Base-by-base conservation (phyloP, 2,888 invertebrate genomes). In the Margaritifera margaritifera region DNA sequence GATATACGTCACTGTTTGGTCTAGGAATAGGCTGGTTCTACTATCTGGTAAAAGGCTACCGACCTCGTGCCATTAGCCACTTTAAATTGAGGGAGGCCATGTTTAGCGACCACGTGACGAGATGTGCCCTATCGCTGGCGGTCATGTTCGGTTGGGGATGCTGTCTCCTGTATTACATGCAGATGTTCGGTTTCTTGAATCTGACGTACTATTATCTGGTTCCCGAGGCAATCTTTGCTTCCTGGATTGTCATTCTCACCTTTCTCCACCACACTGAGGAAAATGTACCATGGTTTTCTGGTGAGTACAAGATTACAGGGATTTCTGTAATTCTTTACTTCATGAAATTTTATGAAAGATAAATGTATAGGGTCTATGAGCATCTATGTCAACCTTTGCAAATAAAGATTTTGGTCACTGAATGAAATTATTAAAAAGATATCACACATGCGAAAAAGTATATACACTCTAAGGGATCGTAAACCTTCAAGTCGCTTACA, bases 251-350 rank as follows among this genome's bases (percentile, higher is more conserved):
- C 19, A 77, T 87, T 63, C 84, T 88, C 58, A 88, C 88, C 5
- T 87, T 88, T 65, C 80, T 88, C n/a, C 88, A 88, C 68, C 88
- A 88, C 79, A 85, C 80, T 11, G 88, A 88, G 60, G 77, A 84
- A 56, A 82, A 80, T 51, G 80, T 85, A n/a, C 87, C 88, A 0
- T 88, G 88, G 88, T 87, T 86, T 67, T 73, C 79, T 27, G 76
- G 50, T 77, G 64, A 57, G 62, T 61, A 24, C 22, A 4, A 11
- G 56, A 22, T 3, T 22, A 3, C 56, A 19, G 15, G 56, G 8
- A 56, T 56, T 22, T 11, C 22, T 19, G 24, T 22, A 8, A 11
- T 3, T 18, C 18, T 19, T 56, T 24, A 19, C 19, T 56, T 2
- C 24, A 22, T 42, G 42, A 42, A 15, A 11, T 8, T 42, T 42